Evolutionary conservation across 2,888 invertebrate species (phyloP), one percentile per base, ranked within the genome.

Genomic region (Nycteola revayana): DNA sequence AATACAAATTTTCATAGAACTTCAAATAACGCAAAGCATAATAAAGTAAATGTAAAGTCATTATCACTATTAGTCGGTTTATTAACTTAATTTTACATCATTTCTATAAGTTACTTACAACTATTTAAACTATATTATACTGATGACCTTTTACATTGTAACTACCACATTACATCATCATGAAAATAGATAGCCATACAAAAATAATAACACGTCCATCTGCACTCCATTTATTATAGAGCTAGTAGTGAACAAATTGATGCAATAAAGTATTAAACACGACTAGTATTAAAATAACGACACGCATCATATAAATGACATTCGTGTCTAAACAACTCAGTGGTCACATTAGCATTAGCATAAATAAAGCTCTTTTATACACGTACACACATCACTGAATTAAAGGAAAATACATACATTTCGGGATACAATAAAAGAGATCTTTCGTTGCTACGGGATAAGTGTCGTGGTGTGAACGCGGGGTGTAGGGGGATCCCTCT

Each of bases 221-320:
- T 37, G 41, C 56, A 53, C 50, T 41, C 54, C 42, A 54, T 54
- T 45, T 32, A 42, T 33, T 21, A 48, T 40, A 35, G 27, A 45
- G 26, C 34, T 32, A 42, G 49, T 42, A 45, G 35, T 49, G 36
- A 46, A 55, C 36, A 31, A 44, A 58, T 55, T 48, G 42, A 55
- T 40, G 45, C 36, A 51, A 51, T 51, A 44, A 53, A 51, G 35
- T 56, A 63, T 61, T 57, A 59, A 64, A 64, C 58, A 55, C 49
- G 52, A 58, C 48, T 42, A 38, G 31, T 55, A 66, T 72, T 62
- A 66, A 60, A 66, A 64, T 73, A 69, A 76, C 64, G 64, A 66
- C 59, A 59, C 49, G 56, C 60, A 64, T 72, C 65, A 63, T 60
- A 66, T 58, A 69, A 75, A 74, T 67, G 62, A 64, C 64, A 60